A percentile compares a stretch with the other conserved stretches of the same genome.
Evolutionary conservation across 2,888 invertebrate species (phyloP).

Genomic region (Clunio marinus): DNA sequence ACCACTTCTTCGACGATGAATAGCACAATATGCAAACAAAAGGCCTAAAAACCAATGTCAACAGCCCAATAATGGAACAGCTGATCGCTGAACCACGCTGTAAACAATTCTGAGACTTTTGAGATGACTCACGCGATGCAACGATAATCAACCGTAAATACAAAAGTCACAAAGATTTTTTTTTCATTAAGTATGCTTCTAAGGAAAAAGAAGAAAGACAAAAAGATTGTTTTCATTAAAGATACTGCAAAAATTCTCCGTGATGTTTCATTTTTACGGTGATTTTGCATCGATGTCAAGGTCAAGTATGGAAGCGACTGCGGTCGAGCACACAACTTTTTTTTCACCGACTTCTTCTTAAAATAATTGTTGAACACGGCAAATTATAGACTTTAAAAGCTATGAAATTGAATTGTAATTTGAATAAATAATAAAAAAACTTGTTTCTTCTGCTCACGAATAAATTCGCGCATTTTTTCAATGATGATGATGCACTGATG

Average conservation of each 20-base stretch:
- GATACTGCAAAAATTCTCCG: neutral
- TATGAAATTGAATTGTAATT: neutral
- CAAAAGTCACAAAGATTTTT: neutral
- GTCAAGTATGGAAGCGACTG: slow-evolving; percentile 8
- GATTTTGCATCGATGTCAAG: slow-evolving; percentile 8
- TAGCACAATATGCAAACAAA: neutral
- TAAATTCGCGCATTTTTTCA: neutral
- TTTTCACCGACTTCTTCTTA: too few relatives aligned
- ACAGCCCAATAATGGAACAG: neutral
- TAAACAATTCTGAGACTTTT: neutral
- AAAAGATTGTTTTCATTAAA: too few relatives aligned
- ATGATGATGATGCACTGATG: neutral
- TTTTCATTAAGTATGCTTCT: neutral
- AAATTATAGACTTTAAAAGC: neutral
- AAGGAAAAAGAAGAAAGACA: neutral
- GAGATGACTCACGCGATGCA: too few relatives aligned
- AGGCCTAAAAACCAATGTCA: too few relatives aligned
- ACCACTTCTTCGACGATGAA: neutral
- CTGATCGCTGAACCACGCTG: neutral
- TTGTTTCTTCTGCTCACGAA: neutral
- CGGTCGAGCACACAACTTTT: slow-evolving; percentile 16
- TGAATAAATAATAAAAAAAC: neutral
- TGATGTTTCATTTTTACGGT: neutral
- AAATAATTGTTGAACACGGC: slow-evolving; percentile 2
- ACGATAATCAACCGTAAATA: too few relatives aligned